Conservation (phyloP, 2,888 invertebrate species). For the Parnassius smintheus region DNA sequence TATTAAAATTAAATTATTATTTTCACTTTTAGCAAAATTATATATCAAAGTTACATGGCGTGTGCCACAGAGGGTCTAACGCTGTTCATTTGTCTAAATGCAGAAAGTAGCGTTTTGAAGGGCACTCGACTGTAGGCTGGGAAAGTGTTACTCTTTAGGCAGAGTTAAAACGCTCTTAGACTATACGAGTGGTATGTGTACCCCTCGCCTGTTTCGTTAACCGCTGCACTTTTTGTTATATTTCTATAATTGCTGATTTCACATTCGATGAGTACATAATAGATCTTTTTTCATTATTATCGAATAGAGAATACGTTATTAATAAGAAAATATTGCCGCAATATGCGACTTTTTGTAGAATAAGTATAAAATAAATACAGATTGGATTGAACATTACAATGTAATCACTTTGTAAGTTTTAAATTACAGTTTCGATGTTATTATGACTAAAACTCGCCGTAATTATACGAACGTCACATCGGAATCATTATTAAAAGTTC, state of each 20-base stretch:
- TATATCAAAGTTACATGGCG: conserved; percentile 51
- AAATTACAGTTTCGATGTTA: conserved; percentile 50
- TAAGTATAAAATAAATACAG: conserved; percentile 29
- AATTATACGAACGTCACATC: conserved; percentile 47
- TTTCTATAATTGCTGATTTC: conserved; percentile 39
- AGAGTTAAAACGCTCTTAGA: conserved; percentile 71
- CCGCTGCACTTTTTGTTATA: conserved; percentile 53
- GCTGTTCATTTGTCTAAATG: conserved; percentile 79
- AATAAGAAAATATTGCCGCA: conserved; percentile 18
- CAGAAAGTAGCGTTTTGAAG: conserved; percentile 62
- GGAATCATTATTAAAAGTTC: conserved; percentile 70
- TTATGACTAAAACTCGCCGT: conserved; percentile 43
- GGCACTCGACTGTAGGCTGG: conserved; percentile 64
- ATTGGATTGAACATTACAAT: conserved; percentile 38
- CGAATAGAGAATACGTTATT: conserved; percentile 15
- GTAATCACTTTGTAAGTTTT: conserved; percentile 60
- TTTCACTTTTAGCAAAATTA: conserved; percentile 33
- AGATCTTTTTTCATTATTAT: conserved; percentile 16
- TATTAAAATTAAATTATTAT: background rate
- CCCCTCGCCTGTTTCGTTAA: conserved; percentile 48
- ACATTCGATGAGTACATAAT: conserved; percentile 36
- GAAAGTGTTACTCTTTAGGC: conserved; percentile 80
- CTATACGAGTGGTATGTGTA: conserved; percentile 42
- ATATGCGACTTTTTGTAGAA: conserved; percentile 6
- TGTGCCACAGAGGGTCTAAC: conserved; percentile 68